Evolutionary conservation across 2,113 vertebrate genomes (phyloP).

Genomic region (Synchiropus splendidus): DNA sequence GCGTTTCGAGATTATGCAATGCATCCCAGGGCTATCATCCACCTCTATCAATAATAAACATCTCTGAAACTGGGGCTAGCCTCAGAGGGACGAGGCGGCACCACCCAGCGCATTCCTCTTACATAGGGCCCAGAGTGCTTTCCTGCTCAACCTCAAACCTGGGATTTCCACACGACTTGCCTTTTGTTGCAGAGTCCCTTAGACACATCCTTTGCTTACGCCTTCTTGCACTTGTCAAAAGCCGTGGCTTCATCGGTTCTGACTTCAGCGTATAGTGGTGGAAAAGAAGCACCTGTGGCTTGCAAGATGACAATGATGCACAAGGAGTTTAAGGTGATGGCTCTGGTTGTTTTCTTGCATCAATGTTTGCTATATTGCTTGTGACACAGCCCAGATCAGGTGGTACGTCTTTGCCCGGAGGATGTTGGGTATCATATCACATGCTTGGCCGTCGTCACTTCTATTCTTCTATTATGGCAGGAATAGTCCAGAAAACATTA

Average conservation of each 20-base stretch:
- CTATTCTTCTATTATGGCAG: no score
- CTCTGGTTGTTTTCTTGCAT: slow-evolving; percentile 9
- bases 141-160: not conserved
- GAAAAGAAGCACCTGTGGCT: slow-evolving; percentile 43
- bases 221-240: slow-evolving; percentile 32
- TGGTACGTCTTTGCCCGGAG: no score
- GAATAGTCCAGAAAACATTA: no score
- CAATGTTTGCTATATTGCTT: no score
- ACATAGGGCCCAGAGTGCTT: slow-evolving; percentile 23
- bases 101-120: slow-evolving; percentile 50
- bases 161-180: slow-evolving; percentile 18
- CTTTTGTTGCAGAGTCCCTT: slow-evolving; percentile 14
- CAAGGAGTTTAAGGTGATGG: no score
- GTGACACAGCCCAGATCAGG: slow-evolving; percentile 11
- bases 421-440: no score
- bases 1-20: slow-evolving; percentile 59
- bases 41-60: slow-evolving; percentile 68
- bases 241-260: slow-evolving; percentile 26
- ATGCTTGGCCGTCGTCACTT: no score
- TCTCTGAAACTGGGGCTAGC: slow-evolving; percentile 53
- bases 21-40: slow-evolving; percentile 61
- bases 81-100: slow-evolving; percentile 47
- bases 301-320: slow-evolving; percentile 27
- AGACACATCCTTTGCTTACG: slow-evolving; percentile 26
- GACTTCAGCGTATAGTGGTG: slow-evolving; percentile 27